These are phyloP conservation scores for Ennomos quercinarius DNA, from an alignment of 2,888 invertebrate species.

Conservation along the genomic window DNA sequence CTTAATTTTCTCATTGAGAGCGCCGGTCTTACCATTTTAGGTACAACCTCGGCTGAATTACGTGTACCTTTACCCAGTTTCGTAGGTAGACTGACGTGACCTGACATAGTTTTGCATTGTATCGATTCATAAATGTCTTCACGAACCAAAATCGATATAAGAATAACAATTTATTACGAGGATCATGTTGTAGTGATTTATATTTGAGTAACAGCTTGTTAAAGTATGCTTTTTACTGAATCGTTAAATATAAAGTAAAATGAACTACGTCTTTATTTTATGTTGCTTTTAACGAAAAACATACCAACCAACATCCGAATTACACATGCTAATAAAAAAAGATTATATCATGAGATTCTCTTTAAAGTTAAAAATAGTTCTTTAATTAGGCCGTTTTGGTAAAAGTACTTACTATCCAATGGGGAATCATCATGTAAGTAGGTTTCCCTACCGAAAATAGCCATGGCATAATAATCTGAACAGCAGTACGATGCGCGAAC, in stretches of 20 bases:
- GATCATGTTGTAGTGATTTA: constrained; percentile 88
- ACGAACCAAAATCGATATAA: constrained; percentile 87
- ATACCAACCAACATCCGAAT: too few species aligned
- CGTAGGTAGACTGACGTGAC: constrained; percentile 41
- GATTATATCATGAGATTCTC: not conserved
- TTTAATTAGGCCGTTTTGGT: constrained; percentile 21
- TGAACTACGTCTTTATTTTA: constrained; percentile 38
- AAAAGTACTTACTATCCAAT: constrained; percentile 7
- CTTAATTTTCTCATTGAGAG: constrained; percentile 69
- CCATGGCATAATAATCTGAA: constrained; percentile 56
- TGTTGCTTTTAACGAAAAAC: constrained; percentile 11
- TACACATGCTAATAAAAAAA: not conserved
- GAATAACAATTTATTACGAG: constrained; percentile 89
- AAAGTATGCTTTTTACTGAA: too few species aligned
- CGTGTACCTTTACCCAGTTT: constrained; percentile 78
- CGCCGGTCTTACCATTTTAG: constrained; percentile 79
- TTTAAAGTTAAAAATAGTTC: not conserved
- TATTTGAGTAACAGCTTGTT: constrained; percentile 64
- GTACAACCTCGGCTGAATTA: constrained; percentile 72
- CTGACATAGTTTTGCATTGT: constrained; percentile 60
- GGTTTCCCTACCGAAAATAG: constrained; percentile 65
- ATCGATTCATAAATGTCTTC: constrained; percentile 85
- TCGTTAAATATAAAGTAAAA: constrained; percentile 30
- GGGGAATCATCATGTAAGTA: constrained; percentile 42
- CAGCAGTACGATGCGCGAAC: constrained; percentile 40